Evolutionary conservation across 2,113 vertebrate genomes (phyloP).

Genomic region (Sebastes schlegelii): DNA sequence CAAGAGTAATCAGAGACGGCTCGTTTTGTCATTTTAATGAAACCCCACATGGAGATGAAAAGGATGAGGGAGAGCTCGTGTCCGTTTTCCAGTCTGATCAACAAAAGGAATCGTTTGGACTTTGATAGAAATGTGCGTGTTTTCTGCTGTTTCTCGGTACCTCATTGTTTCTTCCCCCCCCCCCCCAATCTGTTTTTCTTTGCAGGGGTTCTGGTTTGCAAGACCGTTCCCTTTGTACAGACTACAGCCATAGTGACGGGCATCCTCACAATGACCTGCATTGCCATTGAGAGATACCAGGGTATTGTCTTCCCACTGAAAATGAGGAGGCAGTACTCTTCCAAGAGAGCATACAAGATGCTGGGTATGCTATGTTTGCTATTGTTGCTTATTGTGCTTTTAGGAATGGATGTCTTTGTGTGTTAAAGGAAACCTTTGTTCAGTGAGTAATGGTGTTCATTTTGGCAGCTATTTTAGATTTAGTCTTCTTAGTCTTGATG

Average conservation of each 20-base stretch:
- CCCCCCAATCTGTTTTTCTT: constrained; percentile 11
- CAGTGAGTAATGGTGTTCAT: background rate
- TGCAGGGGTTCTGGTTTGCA: constrained; percentile 86
- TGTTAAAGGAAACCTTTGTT: background rate
- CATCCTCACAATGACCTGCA: constrained; percentile 89
- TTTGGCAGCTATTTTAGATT: too few relatives aligned
- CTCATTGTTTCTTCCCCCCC: background rate
- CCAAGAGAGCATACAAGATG: constrained; percentile 85
- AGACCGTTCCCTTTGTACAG: constrained; percentile 88
- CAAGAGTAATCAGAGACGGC: background rate
- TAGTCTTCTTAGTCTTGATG: too few relatives aligned
- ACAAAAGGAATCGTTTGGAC: background rate
- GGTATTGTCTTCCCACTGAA: constrained; percentile 88
- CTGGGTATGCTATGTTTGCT: constrained; percentile 76
- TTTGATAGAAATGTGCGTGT: background rate
- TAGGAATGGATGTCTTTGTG: background rate
- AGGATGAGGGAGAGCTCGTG: background rate
- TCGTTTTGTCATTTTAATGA: background rate
- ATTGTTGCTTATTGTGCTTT: background rate
- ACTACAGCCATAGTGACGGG: constrained; percentile 87
- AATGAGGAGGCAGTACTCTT: constrained; percentile 86
- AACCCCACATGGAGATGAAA: background rate
- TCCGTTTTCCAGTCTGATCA: background rate
- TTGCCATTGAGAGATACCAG: constrained; percentile 88
- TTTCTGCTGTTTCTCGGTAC: background rate